phyloP scores from a whole-genome alignment of 2,888 invertebrate genomes.

The Xanthorhoe designata region DNA sequence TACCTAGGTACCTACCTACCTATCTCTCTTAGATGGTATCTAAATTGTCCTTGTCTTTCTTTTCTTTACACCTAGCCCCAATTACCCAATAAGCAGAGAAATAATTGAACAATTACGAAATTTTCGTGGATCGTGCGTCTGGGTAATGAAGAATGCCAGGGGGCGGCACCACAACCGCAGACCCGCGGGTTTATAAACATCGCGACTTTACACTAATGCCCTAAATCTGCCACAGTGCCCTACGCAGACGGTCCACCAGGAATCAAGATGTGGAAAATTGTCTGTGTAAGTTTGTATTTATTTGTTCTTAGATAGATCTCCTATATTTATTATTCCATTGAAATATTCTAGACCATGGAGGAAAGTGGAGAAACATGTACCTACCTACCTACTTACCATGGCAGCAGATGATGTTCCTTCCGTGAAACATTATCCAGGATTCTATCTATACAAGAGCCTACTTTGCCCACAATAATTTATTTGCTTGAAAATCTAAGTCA shows the following conservation, averaged over 20 bases:
- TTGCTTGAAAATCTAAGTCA: too few relatives aligned
- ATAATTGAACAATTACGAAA: constrained; percentile 60
- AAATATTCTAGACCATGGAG: too few relatives aligned
- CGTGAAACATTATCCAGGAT: too few relatives aligned
- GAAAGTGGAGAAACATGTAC: too few relatives aligned
- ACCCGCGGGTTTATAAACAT: constrained; percentile 66
- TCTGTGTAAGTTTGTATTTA: constrained; percentile 61
- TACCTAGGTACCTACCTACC: too few relatives aligned
- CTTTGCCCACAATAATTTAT: too few relatives aligned
- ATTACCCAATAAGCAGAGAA: constrained; percentile 28
- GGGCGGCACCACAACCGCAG: constrained; percentile 66
- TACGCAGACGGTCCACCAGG: constrained; percentile 46
- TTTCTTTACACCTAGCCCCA: constrained; percentile 15
- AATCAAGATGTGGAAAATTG: constrained; percentile 67
- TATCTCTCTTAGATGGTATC: too few relatives aligned
- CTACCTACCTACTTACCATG: too few relatives aligned
- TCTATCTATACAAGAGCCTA: too few relatives aligned
- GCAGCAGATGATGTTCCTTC: too few relatives aligned
- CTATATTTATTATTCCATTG: too few relatives aligned
- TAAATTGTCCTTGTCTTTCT: neutral
- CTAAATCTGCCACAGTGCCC: constrained; percentile 55
- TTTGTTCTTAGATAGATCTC: neutral
- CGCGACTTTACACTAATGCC: constrained; percentile 48
- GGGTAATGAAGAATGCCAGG: constrained; percentile 68
- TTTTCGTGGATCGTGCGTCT: constrained; percentile 68